phyloP scores from a whole-genome alignment of 1,140 invertebrate species.

The Aphis gossypii region DNA sequence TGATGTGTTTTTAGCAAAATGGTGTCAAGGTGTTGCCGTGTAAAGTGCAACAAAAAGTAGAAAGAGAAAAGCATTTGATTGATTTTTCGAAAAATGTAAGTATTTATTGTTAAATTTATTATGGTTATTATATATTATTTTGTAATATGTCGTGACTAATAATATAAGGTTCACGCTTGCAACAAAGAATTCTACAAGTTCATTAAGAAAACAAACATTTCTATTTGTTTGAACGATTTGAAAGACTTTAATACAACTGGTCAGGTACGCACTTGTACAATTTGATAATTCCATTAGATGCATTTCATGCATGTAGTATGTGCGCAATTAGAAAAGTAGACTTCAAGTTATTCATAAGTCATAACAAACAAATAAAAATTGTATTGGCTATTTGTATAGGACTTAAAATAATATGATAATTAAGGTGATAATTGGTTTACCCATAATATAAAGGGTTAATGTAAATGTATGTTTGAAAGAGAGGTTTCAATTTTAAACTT shows the following conservation, averaged over 20 bases:
- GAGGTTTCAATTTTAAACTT: neutral
- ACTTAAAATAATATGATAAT: neutral
- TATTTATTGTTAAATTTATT: neutral
- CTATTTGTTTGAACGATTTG: slow-evolving; percentile 49
- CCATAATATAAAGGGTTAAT: neutral
- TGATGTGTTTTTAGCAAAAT: slow-evolving; percentile 35
- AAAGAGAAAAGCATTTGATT: slow-evolving; percentile 46
- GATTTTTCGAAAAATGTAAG: slow-evolving; percentile 48
- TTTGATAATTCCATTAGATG: slow-evolving; percentile 22
- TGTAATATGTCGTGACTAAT: slow-evolving; percentile 27
- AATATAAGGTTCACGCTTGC: slow-evolving; percentile 43
- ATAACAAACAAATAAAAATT: neutral
- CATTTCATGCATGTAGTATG: slow-evolving; percentile 18
- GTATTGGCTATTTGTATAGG: neutral
- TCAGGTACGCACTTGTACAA: slow-evolving; percentile 50
- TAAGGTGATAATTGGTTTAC: neutral
- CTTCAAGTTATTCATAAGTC: neutral
- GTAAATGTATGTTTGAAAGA: neutral
- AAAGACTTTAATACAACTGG: slow-evolving; percentile 42
- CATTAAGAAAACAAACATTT: slow-evolving; percentile 50
- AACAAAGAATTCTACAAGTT: slow-evolving; percentile 55
- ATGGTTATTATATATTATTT: neutral
- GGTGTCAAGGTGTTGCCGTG: slow-evolving; percentile 50
- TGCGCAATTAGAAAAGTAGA: neutral
- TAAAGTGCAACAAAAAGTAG: slow-evolving; percentile 48